Evolutionary conservation across 2,888 invertebrate genomes (phyloP).

Genomic region (Corythucha ciliata): DNA sequence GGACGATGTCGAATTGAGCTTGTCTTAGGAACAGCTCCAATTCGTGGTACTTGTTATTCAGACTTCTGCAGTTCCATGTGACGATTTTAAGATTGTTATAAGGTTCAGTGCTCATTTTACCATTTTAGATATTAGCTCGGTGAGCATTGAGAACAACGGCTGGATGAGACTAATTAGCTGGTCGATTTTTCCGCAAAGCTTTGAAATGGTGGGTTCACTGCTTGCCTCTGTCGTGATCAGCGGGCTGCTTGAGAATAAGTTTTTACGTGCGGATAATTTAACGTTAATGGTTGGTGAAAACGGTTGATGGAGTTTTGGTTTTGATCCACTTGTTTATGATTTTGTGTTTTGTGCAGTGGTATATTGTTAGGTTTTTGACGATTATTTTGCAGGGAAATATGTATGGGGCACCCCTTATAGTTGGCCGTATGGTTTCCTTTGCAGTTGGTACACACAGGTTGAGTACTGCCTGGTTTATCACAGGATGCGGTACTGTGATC

Average conservation of each 20-base stretch:
- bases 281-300: too few relatives aligned
- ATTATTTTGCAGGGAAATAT: not conserved
- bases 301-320: too few relatives aligned
- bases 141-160: conserved; percentile 5
- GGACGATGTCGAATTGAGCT: conserved; percentile 9
- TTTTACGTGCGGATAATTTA: too few relatives aligned
- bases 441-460: conserved; percentile 12
- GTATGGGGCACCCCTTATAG: conserved; percentile 15
- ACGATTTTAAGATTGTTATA: conserved; percentile 1
- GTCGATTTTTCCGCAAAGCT: too few relatives aligned
- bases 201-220: too few relatives aligned
- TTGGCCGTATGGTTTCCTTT: conserved; percentile 13
- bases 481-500: conserved; percentile 8
- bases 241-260: too few relatives aligned
- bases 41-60: conserved; percentile 14
- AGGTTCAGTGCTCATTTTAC: not conserved
- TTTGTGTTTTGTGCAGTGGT: too few relatives aligned
- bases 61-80: conserved; percentile 20
- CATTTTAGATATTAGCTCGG: conserved; percentile 4
- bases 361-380: too few relatives aligned
- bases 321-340: too few relatives aligned
- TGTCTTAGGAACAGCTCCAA: conserved; percentile 4
- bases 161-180: conserved; percentile 3
- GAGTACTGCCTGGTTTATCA: not conserved
- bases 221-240: too few relatives aligned